A percentile compares a stretch with the other conserved stretches of the same genome.
phyloP scores from a whole-genome alignment of 2,888 invertebrate genomes.

The Epirrhoe alternata region DNA sequence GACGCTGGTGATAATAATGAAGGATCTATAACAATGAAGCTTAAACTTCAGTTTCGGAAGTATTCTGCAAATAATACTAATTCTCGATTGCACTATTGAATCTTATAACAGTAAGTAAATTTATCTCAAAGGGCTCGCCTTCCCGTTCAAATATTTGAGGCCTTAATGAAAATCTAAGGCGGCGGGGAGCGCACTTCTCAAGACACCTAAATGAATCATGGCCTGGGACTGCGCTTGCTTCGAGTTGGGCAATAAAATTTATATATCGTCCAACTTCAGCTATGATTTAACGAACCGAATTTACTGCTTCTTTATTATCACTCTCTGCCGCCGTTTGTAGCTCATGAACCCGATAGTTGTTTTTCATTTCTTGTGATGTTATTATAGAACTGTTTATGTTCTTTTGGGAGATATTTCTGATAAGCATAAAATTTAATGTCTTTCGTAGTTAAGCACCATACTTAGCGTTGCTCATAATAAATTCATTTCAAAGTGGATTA shows the following conservation, averaged over 20 bases:
- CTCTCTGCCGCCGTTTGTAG: conserved; percentile 47
- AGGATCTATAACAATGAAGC: conserved; percentile 22
- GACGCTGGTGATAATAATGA: conserved; percentile 18
- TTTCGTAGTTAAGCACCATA: conserved; percentile 5
- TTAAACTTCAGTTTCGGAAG: conserved; percentile 17
- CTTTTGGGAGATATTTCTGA: conserved; percentile 11
- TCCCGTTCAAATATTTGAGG: conserved; percentile 75
- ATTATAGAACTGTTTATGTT: conserved; percentile 16
- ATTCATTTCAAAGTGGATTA: neutral
- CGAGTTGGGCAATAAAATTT: conserved; percentile 74
- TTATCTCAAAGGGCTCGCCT: conserved; percentile 41
- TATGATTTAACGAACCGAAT: conserved; percentile 79
- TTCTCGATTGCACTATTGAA: conserved; percentile 44
- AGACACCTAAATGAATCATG: conserved; percentile 76
- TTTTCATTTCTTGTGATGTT: conserved; percentile 23
- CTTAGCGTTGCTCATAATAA: neutral
- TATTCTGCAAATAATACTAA: conserved; percentile 35
- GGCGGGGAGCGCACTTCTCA: conserved; percentile 65
- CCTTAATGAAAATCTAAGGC: conserved; percentile 79
- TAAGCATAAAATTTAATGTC: conserved; percentile 20
- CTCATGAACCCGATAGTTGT: conserved; percentile 28
- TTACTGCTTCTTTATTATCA: conserved; percentile 68
- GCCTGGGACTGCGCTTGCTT: conserved; percentile 61
- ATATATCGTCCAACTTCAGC: conserved; percentile 78
- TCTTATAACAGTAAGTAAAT: conserved; percentile 45